Evolutionary conservation across 2,797 vertebrate genomes (phyloP).

Genomic region (Esox masquinongy): DNA sequence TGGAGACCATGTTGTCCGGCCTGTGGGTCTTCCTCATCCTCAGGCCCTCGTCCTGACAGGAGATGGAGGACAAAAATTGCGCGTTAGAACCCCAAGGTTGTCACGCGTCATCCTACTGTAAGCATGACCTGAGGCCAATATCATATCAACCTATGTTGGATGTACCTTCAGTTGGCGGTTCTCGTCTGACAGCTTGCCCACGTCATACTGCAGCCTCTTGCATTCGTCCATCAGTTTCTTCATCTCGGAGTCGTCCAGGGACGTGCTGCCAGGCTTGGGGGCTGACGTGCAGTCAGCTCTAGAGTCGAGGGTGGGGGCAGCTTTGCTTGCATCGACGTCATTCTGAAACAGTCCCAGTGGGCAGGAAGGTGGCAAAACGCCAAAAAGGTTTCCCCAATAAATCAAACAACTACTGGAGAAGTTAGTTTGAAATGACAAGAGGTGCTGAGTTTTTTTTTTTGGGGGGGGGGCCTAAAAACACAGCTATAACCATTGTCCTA

Average conservation of each 20-base stretch:
- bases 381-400: background rate
- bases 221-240: constrained; percentile 86
- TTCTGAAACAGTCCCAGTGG: constrained; percentile 67
- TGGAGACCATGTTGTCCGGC: constrained; percentile 75
- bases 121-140: background rate
- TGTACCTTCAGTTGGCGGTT: constrained; percentile 84
- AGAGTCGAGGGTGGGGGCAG: constrained; percentile 69
- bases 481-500: background rate
- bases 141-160: background rate
- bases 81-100: background rate
- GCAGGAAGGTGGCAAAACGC: background rate
- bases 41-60: constrained; percentile 81
- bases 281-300: constrained; percentile 76
- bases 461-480: background rate
- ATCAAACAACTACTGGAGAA: background rate
- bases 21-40: constrained; percentile 82
- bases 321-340: constrained; percentile 80
- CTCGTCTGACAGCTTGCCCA: constrained; percentile 83
- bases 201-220: constrained; percentile 85
- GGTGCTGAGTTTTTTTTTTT: background rate
- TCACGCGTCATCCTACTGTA: background rate
- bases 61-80: constrained; percentile 10
- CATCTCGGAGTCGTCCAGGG: constrained; percentile 83
- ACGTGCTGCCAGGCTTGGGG: constrained; percentile 78
- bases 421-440: background rate